Evolutionary conservation across 2,113 vertebrate species (phyloP), one percentile per base, ranked within the genome.

Genomic region (Chitala chitala): DNA sequence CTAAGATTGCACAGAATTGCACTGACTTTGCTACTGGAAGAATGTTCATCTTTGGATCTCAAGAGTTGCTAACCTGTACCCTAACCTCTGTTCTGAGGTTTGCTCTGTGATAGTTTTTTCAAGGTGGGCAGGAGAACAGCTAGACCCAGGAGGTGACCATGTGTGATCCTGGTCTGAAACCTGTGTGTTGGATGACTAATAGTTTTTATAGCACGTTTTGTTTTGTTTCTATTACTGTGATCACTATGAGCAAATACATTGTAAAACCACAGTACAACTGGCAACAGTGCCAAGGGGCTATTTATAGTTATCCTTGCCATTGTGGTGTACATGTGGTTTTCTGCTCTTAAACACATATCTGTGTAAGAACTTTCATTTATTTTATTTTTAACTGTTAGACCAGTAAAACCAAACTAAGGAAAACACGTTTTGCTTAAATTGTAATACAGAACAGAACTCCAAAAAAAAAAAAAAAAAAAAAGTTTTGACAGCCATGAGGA

Each of bases 271-370:
- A 58, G 36, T 22, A 44, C 22, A 71, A 54, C 5, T 13, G 10
- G 36, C 8, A 71, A 42, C 38, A 8, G 22, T 42, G 70, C 58
- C 70, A 44, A 29, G 53, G 33, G 33, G 53, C 53, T 71, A 46
- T 56, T 58, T 71, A 56, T 56, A 58, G 55, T 10, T 44, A 17
- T 71, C 51, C 42, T n/a, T 33, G 44, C n/a, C 6, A 4, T 15
- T 71, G 53, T 56, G 53, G 38, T 22, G 20, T 15, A 71, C 55
- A 22, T 24, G 36, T 71, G 36, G n/a, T 71, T 71, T 71, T 42
- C 36, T 42, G n/a, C 70, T 56, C 53, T 44, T 71, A 71, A 71
- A 58, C 69, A 42, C 69, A 44, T 58, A 71, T 71, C 69, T 42
- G 36, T 53, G 33, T 56, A 56, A 24, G 64, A 66, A 66, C 44